Evolutionary conservation across 2,113 vertebrate species (phyloP).

Genomic region (Pygoscelis antarcticus): DNA sequence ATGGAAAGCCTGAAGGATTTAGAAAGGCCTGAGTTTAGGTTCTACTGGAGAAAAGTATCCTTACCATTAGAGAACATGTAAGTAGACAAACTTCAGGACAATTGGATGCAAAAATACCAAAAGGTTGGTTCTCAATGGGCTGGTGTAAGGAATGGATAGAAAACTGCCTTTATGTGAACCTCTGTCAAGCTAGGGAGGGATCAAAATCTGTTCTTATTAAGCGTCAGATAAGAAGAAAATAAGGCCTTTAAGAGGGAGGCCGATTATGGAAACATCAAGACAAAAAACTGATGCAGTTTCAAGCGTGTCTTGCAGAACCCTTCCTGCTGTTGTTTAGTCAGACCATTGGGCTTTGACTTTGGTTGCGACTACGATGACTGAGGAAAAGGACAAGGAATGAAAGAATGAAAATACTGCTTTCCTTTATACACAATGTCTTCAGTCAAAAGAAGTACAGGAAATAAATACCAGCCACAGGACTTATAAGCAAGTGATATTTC

Average conservation of each 20-base stretch:
- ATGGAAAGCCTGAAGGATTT: neutral
- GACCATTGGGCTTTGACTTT: neutral
- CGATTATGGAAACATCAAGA: neutral
- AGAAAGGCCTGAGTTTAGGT: neutral
- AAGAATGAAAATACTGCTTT: neutral
- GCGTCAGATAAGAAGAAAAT: neutral
- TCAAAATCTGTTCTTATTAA: neutral
- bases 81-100: neutral
- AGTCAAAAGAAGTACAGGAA: neutral
- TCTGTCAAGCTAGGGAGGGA: neutral
- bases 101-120: neutral
- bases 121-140: neutral
- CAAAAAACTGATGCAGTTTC: neutral
- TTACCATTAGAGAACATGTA: neutral
- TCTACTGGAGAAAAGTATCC: neutral
- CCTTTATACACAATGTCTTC: neutral
- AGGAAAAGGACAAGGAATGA: neutral
- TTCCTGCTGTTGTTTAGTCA: neutral
- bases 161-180: neutral
- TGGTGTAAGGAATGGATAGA: neutral
- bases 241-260: neutral
- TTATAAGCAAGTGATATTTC: neutral
- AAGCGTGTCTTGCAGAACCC: neutral
- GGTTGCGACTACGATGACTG: neutral
- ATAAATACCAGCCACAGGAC: neutral